Evolutionary conservation across 2,113 vertebrate species (phyloP), one percentile per base, ranked within the genome.

Genomic region (Corythaeola cristata): DNA sequence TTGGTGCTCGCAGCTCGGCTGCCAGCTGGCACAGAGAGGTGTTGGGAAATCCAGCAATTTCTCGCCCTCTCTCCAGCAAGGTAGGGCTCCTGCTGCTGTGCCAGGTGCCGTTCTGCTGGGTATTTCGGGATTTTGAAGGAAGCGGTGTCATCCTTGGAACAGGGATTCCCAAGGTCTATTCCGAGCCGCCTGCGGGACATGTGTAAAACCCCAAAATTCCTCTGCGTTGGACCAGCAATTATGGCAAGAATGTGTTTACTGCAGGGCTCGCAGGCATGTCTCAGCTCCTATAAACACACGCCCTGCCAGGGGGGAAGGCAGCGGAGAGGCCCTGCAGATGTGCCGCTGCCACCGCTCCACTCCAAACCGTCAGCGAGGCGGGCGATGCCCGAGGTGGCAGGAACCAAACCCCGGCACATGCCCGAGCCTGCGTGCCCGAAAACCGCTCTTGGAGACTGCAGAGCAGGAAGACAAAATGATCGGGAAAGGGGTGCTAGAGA

Each of bases 91-190:
- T 84, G 87, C 33, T 15, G 3, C 45, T 5, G 1, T 8, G 1
- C 66, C 7, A 18, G 39, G 52, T 11, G 37, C 53, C 1, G 0
- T 41, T 37, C 53, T 9, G 37, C 26, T 1, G 16, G 79, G 53
- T 81, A 88, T 87, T 95, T 79, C 13, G 77, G 93, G 78, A 81
- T 88, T 90, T 53, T 59, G 90, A 74, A 84, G 83, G 92, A 92
- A 94, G 79, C 1, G 1, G 52, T 78, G 88, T 89, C 90, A 84
- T 63, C 72, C 49, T n/a, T 28, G 66, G 60, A 93, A 68, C 41
- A 89, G 89, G 88, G 92, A 92, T 87, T 93, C 96, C 94, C 89
- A 32, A 82, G 28, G 89, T 91, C 95, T 96, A 62, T 91, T 96
- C 88, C 3, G 1, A 88, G 88, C 82, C 17, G 92, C 59, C 85